phyloP scores from a whole-genome alignment of 2,113 vertebrate genomes.

The Notothenia rossii region DNA sequence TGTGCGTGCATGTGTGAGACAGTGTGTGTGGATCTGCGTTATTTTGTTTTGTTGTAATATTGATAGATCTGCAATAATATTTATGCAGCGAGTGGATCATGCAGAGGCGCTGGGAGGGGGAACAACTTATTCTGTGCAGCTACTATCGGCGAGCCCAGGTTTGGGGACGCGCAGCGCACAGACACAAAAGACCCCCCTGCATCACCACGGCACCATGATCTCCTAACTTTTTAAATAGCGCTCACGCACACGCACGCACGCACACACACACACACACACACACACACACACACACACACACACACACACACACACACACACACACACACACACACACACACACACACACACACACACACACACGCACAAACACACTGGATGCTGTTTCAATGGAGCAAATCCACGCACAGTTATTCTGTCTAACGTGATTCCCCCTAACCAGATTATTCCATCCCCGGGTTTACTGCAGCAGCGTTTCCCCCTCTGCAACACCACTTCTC shows the following conservation, averaged over 20 bases:
- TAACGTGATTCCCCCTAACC: slow-evolving; percentile 46
- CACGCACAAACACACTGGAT: slow-evolving; percentile 7
- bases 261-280: neutral
- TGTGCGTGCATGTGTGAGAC: slow-evolving; percentile 60
- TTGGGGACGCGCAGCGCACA: slow-evolving; percentile 59
- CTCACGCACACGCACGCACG: neutral
- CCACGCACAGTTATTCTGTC: slow-evolving; percentile 26
- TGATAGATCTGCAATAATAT: slow-evolving; percentile 89
- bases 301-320: neutral
- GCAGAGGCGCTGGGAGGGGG: slow-evolving; percentile 66
- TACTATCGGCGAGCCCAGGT: slow-evolving; percentile 63
- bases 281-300: neutral
- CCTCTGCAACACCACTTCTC: slow-evolving; percentile 79
- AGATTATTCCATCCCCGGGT: slow-evolving; percentile 72
- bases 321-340: neutral
- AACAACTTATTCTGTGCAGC: slow-evolving; percentile 80
- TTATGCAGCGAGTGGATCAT: slow-evolving; percentile 86
- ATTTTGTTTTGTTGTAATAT: slow-evolving; percentile 77
- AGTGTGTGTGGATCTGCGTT: slow-evolving; percentile 63
- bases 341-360: slow-evolving; percentile 3
- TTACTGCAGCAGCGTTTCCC: slow-evolving; percentile 78
- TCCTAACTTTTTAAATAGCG: slow-evolving; percentile 78
- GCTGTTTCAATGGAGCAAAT: slow-evolving; percentile 36
- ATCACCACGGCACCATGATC: slow-evolving; percentile 72
- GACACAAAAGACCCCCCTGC: slow-evolving; percentile 51